Evolutionary conservation across 2,113 vertebrate species (phyloP).

Genomic region (Amazona vittata): DNA sequence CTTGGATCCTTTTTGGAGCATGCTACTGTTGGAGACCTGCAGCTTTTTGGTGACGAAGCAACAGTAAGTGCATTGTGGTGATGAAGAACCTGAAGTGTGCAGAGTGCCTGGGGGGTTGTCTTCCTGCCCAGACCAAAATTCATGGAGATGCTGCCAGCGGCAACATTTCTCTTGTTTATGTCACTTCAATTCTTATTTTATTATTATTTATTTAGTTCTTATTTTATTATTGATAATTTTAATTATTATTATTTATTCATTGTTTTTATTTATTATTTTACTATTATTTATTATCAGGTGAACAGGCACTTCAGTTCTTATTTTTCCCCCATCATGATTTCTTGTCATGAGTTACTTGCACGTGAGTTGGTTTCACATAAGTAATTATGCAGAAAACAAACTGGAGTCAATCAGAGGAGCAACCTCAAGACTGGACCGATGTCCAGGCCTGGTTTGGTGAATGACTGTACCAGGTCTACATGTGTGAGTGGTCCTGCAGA

Average conservation of each 20-base stretch:
- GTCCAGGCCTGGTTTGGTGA: background rate
- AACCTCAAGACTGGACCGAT: accelerated
- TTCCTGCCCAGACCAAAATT: background rate
- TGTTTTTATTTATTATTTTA: no score
- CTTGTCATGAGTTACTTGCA: background rate
- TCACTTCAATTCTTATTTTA: no score
- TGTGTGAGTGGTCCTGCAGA: background rate
- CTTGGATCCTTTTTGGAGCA: conserved; percentile 52
- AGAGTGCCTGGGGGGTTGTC: background rate
- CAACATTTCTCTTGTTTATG: background rate
- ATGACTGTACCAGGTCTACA: background rate
- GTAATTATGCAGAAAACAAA: background rate
- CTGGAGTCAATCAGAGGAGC: background rate
- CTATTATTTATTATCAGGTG: no score
- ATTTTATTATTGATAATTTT: no score
- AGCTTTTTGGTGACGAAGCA: conserved; percentile 42
- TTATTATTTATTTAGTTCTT: no score
- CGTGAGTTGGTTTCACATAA: background rate
- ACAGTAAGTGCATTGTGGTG: conserved; percentile 23
- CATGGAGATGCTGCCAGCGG: background rate
- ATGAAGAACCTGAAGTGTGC: background rate
- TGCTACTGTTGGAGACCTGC: conserved; percentile 29
- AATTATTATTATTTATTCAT: no score
- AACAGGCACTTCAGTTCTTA: background rate
- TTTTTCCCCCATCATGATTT: accelerated